phyloP scores from a whole-genome alignment of 1,140 invertebrate genomes.

The Cherax quadricarinatus region DNA sequence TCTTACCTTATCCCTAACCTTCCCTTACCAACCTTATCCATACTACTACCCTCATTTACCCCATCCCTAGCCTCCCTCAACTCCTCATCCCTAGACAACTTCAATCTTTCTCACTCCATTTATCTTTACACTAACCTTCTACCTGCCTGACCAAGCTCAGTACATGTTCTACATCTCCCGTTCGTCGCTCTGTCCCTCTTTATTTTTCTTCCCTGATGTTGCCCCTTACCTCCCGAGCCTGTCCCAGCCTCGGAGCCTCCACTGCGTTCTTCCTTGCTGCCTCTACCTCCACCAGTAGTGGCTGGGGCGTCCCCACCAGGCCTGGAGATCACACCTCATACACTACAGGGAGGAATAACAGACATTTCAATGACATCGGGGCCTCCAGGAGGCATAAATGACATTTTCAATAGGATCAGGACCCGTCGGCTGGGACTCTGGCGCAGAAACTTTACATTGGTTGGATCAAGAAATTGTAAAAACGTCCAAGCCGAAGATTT shows the following conservation, averaged over 20 bases:
- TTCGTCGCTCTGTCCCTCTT: neutral
- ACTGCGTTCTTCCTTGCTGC: neutral
- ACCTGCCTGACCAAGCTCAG: no score
- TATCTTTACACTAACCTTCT: no score
- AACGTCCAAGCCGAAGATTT: slow-evolving; percentile 1
- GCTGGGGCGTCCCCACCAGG: neutral
- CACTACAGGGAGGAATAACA: slow-evolving; percentile 14
- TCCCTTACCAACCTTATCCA: no score
- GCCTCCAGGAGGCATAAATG: slow-evolving; percentile 1
- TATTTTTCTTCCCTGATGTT: neutral
- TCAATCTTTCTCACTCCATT: no score
- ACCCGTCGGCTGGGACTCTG: neutral
- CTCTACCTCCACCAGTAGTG: neutral
- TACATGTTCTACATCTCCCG: neutral
- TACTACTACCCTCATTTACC: no score
- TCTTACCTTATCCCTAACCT: no score
- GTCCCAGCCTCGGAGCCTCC: no score
- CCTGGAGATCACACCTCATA: neutral
- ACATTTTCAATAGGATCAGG: slow-evolving; percentile 16
- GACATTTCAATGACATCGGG: slow-evolving; percentile 10
- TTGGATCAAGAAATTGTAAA: slow-evolving; percentile 10
- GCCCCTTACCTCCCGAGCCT: no score
- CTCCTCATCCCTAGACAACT: no score
- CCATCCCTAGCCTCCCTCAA: no score
- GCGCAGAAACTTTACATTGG: neutral